Base-by-base conservation (phyloP, 2,888 invertebrate genomes). In the Trachelus stipa region DNA sequence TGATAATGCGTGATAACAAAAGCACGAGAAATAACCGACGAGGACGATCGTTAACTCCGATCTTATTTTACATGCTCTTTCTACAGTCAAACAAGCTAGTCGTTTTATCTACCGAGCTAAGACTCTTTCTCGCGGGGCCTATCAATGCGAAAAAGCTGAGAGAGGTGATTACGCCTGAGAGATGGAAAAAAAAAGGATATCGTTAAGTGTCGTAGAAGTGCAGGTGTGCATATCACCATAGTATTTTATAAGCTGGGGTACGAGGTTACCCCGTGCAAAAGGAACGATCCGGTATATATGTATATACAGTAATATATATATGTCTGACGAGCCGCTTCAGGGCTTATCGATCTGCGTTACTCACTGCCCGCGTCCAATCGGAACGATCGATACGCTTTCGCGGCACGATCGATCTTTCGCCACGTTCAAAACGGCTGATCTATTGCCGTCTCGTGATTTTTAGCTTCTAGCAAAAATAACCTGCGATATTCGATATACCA, bases 331-430 rank as follows among this genome's bases (percentile, higher is more conserved):
- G 34, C n/a, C 71, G 71, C 71, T 33, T 31, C 33, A 33, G 71
- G 33, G 31, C 71, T 71, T 71, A 71, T 71, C 73, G 79, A 81
- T 78, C 77, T 79, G 79, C 79, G 34, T 74, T 76, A 76, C 80
- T 74, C 76, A 2, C 56, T 56, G 56, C 56, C 71, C 23, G 33
- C 73, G 77, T 37, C 77, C 76, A 81, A 83, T 81, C 78, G 80
- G 79, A 81, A 78, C 79, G 77, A 83, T 81, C 84, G 85, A 87
- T 85, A 87, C 86, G 85, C 84, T 86, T 87, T 87, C 87, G 81
- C 82, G 78, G 78, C 81, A 81, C 56, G 56, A 56, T 56, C 56
- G 56, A 56, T 56, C 56, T 56, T 56, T 56, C 9, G 56, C 23
- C 23, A 56, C 56, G 56, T 56, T 56, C 23, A 56, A 23, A 56